Evolutionary conservation across 1,140 invertebrate species (phyloP), one percentile per base, ranked within the genome.

Genomic region (Nasonia giraulti): DNA sequence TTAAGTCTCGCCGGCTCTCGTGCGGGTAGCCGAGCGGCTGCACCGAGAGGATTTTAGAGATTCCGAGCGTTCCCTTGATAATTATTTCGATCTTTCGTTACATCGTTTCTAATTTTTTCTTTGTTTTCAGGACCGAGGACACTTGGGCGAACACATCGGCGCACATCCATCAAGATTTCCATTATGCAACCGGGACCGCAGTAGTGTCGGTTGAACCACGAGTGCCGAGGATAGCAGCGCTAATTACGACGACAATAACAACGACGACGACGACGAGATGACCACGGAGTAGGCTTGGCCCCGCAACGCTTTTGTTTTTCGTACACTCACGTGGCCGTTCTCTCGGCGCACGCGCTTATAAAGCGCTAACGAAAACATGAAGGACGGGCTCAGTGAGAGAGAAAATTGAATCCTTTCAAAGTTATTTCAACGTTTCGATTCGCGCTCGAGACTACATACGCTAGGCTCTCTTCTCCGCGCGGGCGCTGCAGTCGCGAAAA

Each of bases 341-440:
- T 20, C 14, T 27, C 31, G 33, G 75, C 37, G 68, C 27, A 1
- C 27, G 68, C 20, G 17, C 7, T 86, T 68, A 83, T 80, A 86
- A 83, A 86, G 76, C 77, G 76, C 76, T 37, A 86, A 83, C 80
- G 85, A 86, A 86, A 86, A 82, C 80, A 86, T 69, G 81, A 85
- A 85, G 80, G 80, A 82, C 84, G 84, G 75, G 68, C 68, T 85
- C 85, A 80, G 68, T 75, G 81, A 80, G 76, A 83, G 77, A 55
- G 76, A 86, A 86, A 86, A 86, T 86, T 86, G 85, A 86, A 86
- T 86, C 81, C 85, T 83, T 82, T 82, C 68, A 82, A 85, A 85
- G 84, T 82, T 82, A 85, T 85, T 86, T 83, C 80, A 80, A 80
- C 85, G 33, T 86, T 86, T 83, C 76, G 76, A 83, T 83, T 71